Evolutionary conservation across 2,888 invertebrate species (phyloP).

Genomic region (Acronicta aceris): DNA sequence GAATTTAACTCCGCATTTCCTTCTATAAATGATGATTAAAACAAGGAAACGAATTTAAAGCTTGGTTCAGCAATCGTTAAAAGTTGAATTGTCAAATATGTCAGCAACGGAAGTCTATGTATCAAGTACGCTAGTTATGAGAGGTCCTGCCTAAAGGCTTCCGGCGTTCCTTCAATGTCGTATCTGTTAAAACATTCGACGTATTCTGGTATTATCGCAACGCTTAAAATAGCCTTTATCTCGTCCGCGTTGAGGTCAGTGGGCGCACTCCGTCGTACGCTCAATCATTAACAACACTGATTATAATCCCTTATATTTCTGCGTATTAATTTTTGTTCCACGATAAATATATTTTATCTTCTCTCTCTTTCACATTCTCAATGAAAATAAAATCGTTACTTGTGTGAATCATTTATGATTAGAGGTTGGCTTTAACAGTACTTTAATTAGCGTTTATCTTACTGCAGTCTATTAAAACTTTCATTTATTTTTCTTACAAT

Average conservation of each 20-base stretch:
- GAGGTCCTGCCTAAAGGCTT: constrained; percentile 71
- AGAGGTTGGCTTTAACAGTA: constrained; percentile 23
- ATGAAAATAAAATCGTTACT: constrained; percentile 43
- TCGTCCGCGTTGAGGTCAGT: constrained; percentile 86
- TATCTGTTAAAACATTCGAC: constrained; percentile 80
- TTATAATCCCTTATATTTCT: constrained; percentile 73
- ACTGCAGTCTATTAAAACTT: constrained; percentile 32
- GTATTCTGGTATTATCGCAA: constrained; percentile 82
- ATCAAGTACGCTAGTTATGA: constrained; percentile 57
- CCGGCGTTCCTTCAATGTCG: constrained; percentile 79
- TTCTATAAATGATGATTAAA: constrained; percentile 6
- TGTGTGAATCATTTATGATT: constrained; percentile 37
- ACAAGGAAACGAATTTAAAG: constrained; percentile 10
- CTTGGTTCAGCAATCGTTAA: constrained; percentile 13
- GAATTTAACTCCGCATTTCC: constrained; percentile 11
- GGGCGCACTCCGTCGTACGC: constrained; percentile 78
- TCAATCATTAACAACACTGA: constrained; percentile 78
- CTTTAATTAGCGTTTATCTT: constrained; percentile 32
- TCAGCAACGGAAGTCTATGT: constrained; percentile 47
- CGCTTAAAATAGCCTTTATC: constrained; percentile 88
- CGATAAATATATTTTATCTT: constrained; percentile 61
- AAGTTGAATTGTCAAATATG: constrained; percentile 30
- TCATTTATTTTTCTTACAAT: constrained; percentile 24
- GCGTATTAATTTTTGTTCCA: constrained; percentile 70
- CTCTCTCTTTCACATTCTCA: constrained; percentile 46